phyloP scores from a whole-genome alignment of 2,113 vertebrate species.

The Stegastes partitus region DNA sequence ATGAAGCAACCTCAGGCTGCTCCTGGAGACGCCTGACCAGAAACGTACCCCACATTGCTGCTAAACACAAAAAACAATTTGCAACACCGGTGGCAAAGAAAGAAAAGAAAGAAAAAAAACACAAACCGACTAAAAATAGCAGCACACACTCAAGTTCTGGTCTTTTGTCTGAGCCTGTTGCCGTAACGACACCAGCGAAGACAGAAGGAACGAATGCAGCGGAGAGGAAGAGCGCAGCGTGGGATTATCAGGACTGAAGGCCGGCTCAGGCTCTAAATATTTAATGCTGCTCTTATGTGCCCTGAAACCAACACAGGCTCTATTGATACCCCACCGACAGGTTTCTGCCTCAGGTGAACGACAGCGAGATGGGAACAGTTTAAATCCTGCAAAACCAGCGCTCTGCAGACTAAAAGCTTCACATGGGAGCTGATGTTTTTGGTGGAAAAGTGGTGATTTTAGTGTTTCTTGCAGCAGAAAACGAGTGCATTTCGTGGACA shows the following conservation, averaged over 20 bases:
- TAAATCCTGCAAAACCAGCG: background rate
- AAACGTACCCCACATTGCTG: conserved; percentile 1
- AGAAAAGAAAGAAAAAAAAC: conserved; percentile 17
- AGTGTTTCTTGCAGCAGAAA: background rate
- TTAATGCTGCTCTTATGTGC: conserved; percentile 56
- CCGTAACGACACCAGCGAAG: conserved; percentile 54
- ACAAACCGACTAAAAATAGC: conserved; percentile 48
- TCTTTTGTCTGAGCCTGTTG: conserved; percentile 54
- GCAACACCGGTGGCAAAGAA: conserved; percentile 10
- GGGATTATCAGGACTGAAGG: conserved; percentile 50
- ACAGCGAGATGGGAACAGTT: background rate
- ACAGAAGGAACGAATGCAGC: background rate
- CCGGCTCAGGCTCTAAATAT: conserved; percentile 65
- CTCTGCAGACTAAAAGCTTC: no score
- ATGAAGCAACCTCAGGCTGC: conserved; percentile 15
- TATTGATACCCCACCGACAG: background rate
- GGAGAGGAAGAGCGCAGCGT: conserved; percentile 26
- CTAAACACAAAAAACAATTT: conserved; percentile 12
- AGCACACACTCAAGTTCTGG: conserved; percentile 5
- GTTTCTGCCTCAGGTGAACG: conserved; percentile 20
- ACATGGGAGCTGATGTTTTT: no score
- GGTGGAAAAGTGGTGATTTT: no score
- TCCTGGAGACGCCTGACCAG: conserved; percentile 35
- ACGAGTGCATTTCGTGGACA: background rate
- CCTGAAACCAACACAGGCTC: conserved; percentile 42